Percentiles rank a stretch among this genome's conserved stretches.
These are phyloP conservation scores for Cenopis cana DNA, from an alignment of 2,888 invertebrate genomes.

Conservation along the genomic window DNA sequence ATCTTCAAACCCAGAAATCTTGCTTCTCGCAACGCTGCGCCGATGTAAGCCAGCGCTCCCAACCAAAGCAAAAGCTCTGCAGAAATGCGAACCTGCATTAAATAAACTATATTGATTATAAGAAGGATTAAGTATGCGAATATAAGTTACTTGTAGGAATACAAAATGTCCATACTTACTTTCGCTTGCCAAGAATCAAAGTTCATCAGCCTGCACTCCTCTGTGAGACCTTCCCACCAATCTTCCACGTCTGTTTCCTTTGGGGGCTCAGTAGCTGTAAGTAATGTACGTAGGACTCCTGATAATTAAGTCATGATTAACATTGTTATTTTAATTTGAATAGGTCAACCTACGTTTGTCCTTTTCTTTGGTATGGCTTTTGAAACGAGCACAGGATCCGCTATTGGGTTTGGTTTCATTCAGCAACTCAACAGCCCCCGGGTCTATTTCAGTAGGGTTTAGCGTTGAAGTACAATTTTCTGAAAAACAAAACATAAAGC, in stretches of 20 bases:
- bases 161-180: conserved; percentile 54
- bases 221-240: conserved; percentile 90
- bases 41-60: conserved; percentile 93
- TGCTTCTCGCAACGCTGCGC: conserved; percentile 94
- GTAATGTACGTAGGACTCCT: conserved; percentile 27
- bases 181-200: conserved; percentile 85
- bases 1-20: conserved; percentile 96
- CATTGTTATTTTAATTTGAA: neutral
- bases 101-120: neutral
- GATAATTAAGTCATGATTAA: neutral
- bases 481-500: conserved; percentile 52
- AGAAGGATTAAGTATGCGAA: neutral
- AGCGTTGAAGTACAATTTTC: conserved; percentile 70
- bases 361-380: conserved; percentile 76
- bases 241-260: conserved; percentile 84
- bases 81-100: conserved; percentile 86
- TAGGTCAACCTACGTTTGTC: conserved; percentile 66
- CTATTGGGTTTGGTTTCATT: conserved; percentile 66
- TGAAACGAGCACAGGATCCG: conserved; percentile 70
- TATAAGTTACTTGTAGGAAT: neutral
- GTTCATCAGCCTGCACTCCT: conserved; percentile 89
- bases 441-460: conserved; percentile 62
- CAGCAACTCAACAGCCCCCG: conserved; percentile 70
- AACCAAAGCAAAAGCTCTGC: conserved; percentile 92
- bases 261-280: conserved; percentile 59